Conservation (phyloP, 2,113 vertebrate species). For the Cynoglossus semilaevis region DNA sequence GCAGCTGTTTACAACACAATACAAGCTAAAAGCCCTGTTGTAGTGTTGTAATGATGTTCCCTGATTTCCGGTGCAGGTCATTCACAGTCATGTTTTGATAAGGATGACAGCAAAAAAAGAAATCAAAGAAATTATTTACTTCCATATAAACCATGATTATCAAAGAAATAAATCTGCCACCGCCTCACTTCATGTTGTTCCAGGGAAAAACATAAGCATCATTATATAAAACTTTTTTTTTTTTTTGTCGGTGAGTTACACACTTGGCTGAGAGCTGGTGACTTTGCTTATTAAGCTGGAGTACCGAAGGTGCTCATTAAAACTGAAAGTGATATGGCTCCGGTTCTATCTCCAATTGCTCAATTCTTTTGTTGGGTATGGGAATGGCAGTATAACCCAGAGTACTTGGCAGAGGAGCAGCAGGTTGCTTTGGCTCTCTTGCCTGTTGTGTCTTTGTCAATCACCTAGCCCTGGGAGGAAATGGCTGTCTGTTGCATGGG, state of each 20-base stretch:
- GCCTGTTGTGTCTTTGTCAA: conserved; percentile 70
- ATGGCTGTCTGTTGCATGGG: conserved; percentile 57
- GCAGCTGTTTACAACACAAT: conserved; percentile 35
- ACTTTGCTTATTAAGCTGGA: conserved; percentile 53
- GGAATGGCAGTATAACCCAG: conserved; percentile 65
- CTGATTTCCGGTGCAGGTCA: conserved; percentile 28
- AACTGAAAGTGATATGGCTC: conserved; percentile 66
- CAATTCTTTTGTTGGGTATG: conserved; percentile 67
- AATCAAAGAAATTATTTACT: conserved; percentile 33
- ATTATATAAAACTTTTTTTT: conserved; percentile 50
- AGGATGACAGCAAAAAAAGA: conserved; percentile 28
- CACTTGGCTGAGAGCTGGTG: conserved; percentile 30
- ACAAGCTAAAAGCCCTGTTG: conserved; percentile 1
- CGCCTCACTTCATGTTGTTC: conserved; percentile 6
- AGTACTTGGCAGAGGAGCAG: conserved; percentile 60
- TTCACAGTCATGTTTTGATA: conserved; percentile 25
- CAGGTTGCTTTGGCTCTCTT: conserved; percentile 50
- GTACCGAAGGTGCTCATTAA: conserved; percentile 62
- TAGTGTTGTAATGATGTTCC: conserved; percentile 3
- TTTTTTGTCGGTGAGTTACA: conserved; percentile 21
- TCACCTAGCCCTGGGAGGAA: conserved; percentile 63
- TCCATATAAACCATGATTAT: conserved; percentile 39
- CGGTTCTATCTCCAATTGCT: conserved; percentile 56
- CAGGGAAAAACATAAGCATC: conserved; percentile 25
- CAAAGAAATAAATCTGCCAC: conserved; percentile 52